Base-by-base conservation (phyloP, 1,140 invertebrate genomes). In the Mylabris phalerata region DNA sequence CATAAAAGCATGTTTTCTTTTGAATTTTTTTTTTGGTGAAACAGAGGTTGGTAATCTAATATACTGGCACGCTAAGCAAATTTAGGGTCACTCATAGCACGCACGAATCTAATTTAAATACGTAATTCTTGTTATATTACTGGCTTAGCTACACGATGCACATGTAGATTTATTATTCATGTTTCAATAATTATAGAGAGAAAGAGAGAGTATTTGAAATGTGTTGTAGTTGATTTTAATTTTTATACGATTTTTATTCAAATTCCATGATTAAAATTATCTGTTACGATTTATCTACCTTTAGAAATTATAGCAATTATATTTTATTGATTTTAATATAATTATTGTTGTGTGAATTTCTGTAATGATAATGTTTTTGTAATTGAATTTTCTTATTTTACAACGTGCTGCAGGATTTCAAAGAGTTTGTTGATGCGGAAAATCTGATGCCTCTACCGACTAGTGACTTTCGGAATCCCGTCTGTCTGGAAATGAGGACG, bases 341-440 rank as follows among this genome's bases (percentile, higher is more conserved):
- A 32, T 42, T 42, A 10, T 42, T 42, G 41, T n/a, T n/a, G 4
- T 42, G 41, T 42, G 41, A 42, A n/a, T 42, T 9, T 42, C 10
- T 11, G 3, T 9, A 42, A 42, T 42, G 9, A 42, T 42, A 42
- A n/a, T 19, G 10, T 42, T 9, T 9, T n/a, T 42, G 11, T 42
- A 42, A 11, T 42, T 42, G 3, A 42, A n/a, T 42, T 42, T 42
- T 42, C 41, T 42, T 42, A 5, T 42, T 42, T 42, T 42, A 9
- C 41, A 9, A 7, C 7, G 32, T 32, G 32, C 75, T 73, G 57
- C 77, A 93, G 86, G 89, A 90, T 64, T 92, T 89, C 78, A 91
- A 90, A 80, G 89, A 92, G 67, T 90, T 88, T 78, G 87, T 87
- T 66, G 89, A 92, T 74, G 88, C 89, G 9, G 90, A 92, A 77